Evolutionary conservation across 37 sponge, comb jelly and placozoan genomes (phyloP), one percentile per base, ranked within the genome.

Genomic region (Chondrosia reniformis): DNA sequence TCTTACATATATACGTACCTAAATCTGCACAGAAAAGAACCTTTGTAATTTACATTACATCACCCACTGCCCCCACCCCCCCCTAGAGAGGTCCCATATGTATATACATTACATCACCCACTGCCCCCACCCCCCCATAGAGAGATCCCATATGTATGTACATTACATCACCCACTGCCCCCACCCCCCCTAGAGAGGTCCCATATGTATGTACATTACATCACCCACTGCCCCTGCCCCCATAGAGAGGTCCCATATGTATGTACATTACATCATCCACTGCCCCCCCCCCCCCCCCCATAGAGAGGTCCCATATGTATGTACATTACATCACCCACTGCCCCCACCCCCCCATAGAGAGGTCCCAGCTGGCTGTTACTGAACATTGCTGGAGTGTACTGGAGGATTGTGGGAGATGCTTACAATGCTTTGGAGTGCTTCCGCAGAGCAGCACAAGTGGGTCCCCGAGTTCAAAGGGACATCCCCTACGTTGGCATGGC

Each of bases 361-460:
- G 83, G 83, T n/a, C 81, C 88, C 0, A 55, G 85, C 61, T 94
- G 95, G 95, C 84, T 56, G 22, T 79, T 94, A 27, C 87, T 89
- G 65, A 78, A 82, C 69, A 41, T 94, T 6, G 91, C 91, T 4
- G 87, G 85, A 45, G 80, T 94, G 54, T 94, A 85, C 86, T 94
- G 90, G 87, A 73, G 95, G 19, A 84, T 84, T 13, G 59, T 85
- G 8, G 95, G 95, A 1, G 80, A 89, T 36, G 81, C 88, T 1
- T 39, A 46, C 17, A 74, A 87, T 46, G 61, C 87, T 41, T 67
- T 94, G 17, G 95, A 94, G 77, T 94, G 95, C 74, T 83, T 87
- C 13, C 85, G 95, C 5, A 55, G 90, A 19, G 88, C 85, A 2
- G 45, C 87, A 41, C 86, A 87, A 72, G 87, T 71, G 78, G 79